Percentiles rank a stretch among this genome's conserved stretches.
Conservation (phyloP, 2,888 invertebrate species). For the Calameuta pallipes region DNA sequence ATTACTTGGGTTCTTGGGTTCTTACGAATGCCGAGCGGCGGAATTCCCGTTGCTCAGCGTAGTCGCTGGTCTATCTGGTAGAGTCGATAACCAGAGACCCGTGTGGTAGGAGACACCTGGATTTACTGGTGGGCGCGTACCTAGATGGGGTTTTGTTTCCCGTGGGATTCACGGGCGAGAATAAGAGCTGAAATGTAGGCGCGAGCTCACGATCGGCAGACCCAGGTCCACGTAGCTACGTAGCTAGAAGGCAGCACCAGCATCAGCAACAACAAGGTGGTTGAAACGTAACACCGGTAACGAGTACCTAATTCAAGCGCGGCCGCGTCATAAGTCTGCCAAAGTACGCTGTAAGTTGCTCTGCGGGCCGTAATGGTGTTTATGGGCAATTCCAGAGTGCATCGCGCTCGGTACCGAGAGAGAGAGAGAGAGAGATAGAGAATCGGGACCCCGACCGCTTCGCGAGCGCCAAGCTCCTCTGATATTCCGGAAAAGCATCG, state of each 20-base stretch:
- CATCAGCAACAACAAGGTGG: slow-evolving; percentile 22
- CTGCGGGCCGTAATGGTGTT: slow-evolving; percentile 58
- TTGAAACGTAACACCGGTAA: slow-evolving; percentile 59
- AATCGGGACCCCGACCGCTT: not conserved
- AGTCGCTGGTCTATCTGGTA: not conserved
- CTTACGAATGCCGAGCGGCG: not conserved
- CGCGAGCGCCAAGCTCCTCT: slow-evolving; percentile 13
- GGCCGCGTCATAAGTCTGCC: slow-evolving; percentile 57
- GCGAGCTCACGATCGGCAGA: not conserved
- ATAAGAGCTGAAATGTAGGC: not conserved
- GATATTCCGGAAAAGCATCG: slow-evolving; percentile 42
- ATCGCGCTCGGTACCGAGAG: slow-evolving; percentile 1
- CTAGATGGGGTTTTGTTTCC: not conserved
- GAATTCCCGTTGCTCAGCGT: not conserved
- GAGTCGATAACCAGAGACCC: not conserved
- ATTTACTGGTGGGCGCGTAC: not conserved
- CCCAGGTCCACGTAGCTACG: not conserved
- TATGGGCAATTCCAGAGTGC: slow-evolving; percentile 53
- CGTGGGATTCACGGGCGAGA: not conserved
- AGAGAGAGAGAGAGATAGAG: not conserved
- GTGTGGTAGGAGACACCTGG: not conserved
- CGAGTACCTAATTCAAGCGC: slow-evolving; percentile 60
- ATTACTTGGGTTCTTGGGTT: not conserved
- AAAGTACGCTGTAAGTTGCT: slow-evolving; percentile 59
- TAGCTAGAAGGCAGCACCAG: no score